Base-by-base conservation (phyloP, 2,888 invertebrate genomes). In the Erynnis tages region DNA sequence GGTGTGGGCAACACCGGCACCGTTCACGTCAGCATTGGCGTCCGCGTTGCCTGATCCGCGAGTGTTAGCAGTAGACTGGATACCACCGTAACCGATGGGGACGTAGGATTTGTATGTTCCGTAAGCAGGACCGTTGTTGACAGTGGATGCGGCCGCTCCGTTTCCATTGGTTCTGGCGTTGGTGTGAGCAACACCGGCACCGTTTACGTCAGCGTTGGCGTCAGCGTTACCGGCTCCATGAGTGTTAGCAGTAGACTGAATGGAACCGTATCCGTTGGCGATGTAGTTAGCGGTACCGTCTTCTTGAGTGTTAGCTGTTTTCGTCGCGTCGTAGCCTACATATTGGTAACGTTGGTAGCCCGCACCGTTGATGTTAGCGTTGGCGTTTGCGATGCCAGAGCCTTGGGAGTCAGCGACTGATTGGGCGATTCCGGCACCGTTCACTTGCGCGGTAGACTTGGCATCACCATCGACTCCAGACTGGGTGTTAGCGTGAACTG, bases 341-440 rank as follows among this genome's bases (percentile, higher is more conserved):
- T 65, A 67, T 7, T 69, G 62, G 16, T 73, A 70, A 45, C 71
- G 73, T 38, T 74, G 69, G 47, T 62, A 71, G 1, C 73, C 74
- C 11, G 62, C 59, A 7, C 64, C 62, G 57, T 73, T 73, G 14
- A 76, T 61, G 52, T 76, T 61, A 55, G 78, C 77, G 48, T 72
- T 66, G 14, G 78, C 69, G 35, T 71, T 64, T 7, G 73, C 70
- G 3, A 63, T 59, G 4, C 75, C 74, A 3, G 59, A 63, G 1
- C 73, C 79, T 23, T 69, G 60, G n/a, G 72, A 62, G 62, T 76
- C 66, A 34, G 73, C 76, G 6, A 61, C 55, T 0, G 79, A 66
- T 41, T 67, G 65, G 5, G 70, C 71, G 2, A 55, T 47, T 5
- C 71, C 71, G 14, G 65, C 67, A 8, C 60, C 64, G 8, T 61